phyloP scores from a whole-genome alignment of 53 echinoderm and acorn worm species.

The Hippasteria phrygiana region DNA sequence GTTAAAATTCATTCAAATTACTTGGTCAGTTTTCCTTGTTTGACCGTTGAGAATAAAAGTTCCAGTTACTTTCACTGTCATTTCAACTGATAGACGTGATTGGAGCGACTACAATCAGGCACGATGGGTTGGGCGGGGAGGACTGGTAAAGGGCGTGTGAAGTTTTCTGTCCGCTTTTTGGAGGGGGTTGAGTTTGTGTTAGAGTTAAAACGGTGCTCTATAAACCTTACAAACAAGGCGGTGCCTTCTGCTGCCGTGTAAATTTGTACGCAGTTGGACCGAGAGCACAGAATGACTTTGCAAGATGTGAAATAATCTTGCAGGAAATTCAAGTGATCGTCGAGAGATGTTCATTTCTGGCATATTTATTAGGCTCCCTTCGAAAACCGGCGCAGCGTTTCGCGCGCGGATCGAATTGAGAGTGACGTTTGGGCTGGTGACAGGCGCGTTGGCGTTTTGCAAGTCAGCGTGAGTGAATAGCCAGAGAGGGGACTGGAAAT shows the following conservation, averaged over 20 bases:
- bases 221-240: neutral
- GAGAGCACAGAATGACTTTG: constrained; percentile 36
- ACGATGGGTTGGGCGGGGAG: no score
- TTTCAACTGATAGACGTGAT: no score
- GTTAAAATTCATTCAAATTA: no score
- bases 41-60: no score
- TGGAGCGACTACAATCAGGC: no score
- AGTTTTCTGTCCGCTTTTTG: no score
- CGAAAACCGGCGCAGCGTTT: constrained; percentile 45
- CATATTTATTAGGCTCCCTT: constrained; percentile 59
- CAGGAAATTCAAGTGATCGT: constrained; percentile 62
- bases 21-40: no score
- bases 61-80: no score
- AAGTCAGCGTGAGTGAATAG: constrained; percentile 35
- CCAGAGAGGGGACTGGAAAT: neutral
- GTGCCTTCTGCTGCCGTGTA: neutral
- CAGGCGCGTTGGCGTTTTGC: constrained; percentile 56
- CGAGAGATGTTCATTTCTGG: constrained; percentile 46
- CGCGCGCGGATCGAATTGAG: neutral
- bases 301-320: constrained; percentile 42
- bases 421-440: neutral
- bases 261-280: neutral
- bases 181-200: no score
- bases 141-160: no score
- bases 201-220: neutral